These are phyloP conservation scores for Poecilobothrus nobilitatus DNA, from an alignment of 2,888 invertebrate species.

Conservation along the genomic window DNA sequence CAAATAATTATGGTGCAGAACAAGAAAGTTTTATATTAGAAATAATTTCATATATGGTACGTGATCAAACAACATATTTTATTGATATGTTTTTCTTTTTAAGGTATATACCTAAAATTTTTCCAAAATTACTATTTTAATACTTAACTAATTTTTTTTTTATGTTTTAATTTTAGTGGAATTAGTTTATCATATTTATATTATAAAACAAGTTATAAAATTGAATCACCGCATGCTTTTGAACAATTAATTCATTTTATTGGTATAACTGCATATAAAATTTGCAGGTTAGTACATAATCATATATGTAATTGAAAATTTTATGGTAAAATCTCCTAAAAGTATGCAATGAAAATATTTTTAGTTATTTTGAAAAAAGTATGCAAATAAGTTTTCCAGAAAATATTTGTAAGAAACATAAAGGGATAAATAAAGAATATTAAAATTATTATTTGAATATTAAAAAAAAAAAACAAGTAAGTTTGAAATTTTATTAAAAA, in stretches of 20 bases:
- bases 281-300: slow-evolving; percentile 49
- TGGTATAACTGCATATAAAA: slow-evolving; percentile 49
- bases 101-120: slow-evolving; percentile 44
- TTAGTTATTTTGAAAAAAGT: too few species aligned
- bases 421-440: too few species aligned
- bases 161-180: slow-evolving; percentile 44
- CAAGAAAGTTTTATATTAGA: slow-evolving; percentile 42
- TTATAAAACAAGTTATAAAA: slow-evolving; percentile 45
- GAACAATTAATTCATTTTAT: slow-evolving; percentile 48
- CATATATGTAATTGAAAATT: too few species aligned
- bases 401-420: too few species aligned
- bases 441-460: too few species aligned
- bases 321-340: too few species aligned
- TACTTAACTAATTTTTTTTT: slow-evolving; percentile 1
- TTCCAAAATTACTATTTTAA: too few species aligned
- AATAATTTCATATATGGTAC: slow-evolving; percentile 27
- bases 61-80: slow-evolving; percentile 26
- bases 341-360: too few species aligned
- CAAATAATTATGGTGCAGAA: slow-evolving; percentile 24
- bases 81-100: slow-evolving; percentile 49
- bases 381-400: too few species aligned
- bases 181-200: slow-evolving; percentile 53
- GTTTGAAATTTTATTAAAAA: too few species aligned
- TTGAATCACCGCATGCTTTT: slow-evolving; percentile 41
- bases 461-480: too few species aligned